Evolutionary conservation across 2,113 vertebrate species (phyloP).

Genomic region (Saguinus imperator): DNA sequence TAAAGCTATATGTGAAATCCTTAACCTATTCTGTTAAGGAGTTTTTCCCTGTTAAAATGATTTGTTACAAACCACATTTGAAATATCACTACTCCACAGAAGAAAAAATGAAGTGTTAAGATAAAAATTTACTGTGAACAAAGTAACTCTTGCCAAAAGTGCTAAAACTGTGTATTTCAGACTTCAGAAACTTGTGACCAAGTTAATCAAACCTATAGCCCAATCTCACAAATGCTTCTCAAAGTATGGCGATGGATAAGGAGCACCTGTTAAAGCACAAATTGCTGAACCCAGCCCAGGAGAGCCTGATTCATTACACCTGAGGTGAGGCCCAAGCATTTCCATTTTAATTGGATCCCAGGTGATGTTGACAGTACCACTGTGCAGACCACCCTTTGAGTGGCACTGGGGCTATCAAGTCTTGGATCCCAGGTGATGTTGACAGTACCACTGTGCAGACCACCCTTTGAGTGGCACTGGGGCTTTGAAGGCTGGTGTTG

Average conservation of each 20-base stretch:
- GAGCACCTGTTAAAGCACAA: background rate
- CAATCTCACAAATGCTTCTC: background rate
- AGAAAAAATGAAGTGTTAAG: conserved; percentile 56
- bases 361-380: background rate
- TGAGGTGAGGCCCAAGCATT: background rate
- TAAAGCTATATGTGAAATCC: background rate
- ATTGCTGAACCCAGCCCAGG: background rate
- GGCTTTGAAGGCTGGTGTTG: background rate
- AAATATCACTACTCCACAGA: conserved; percentile 33
- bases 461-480: background rate
- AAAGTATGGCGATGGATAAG: background rate
- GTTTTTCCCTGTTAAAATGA: conserved; percentile 31
- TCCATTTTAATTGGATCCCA: background rate
- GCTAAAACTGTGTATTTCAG: background rate
- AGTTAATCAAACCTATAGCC: background rate
- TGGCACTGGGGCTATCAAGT: background rate
- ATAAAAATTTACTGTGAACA: conserved; percentile 65
- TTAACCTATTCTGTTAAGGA: background rate
- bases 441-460: background rate
- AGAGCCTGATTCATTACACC: background rate
- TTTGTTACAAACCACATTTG: conserved; percentile 52
- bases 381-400: background rate
- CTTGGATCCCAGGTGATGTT: background rate
- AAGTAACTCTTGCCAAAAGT: conserved; percentile 38
- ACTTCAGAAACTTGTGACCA: conserved; percentile 13